Base-by-base conservation (phyloP, 2,113 vertebrate species). In the Ammodramus savannarum region DNA sequence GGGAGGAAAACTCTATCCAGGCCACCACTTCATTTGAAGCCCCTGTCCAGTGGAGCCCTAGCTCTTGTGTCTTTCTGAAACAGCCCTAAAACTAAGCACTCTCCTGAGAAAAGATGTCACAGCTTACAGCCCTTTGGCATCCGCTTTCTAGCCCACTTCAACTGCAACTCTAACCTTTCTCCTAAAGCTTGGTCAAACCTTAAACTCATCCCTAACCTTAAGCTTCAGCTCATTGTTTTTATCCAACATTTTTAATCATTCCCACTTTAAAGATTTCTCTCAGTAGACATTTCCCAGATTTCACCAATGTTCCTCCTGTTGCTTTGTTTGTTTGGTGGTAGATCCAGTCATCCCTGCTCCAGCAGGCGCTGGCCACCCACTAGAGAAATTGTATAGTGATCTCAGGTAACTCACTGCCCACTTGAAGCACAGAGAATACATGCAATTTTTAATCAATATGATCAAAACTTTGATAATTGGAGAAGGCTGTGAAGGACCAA, bases 241-340 rank as follows among this genome's bases (percentile, higher is more conserved):
- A 34, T 34, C 44, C 16, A 76, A 23, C 5, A 43, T 2, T 23
- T 34, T 20, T 38, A 49, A 1, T 29, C 20, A 29, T 22, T 14
- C 27, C 3, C 17, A 29, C 10, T 52, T 84, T 25, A 44, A 62
- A 75, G 32, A n/a, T 48, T 48, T 92, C 17, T 48, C 20, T 29
- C 1, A 4, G 36, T 4, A 58, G 48, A 34, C 8, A 23, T 49
- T 57, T 22, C 49, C 23, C 25, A 71, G 16, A 21, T 22, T 48
- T 58, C 57, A 61, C 21, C 31, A 34, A 32, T 27, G 9, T 11
- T 83, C 5, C 15, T 63, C 5, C 10, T 54, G 19, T 3, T 49
- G 12, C 13, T 67, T 36, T 67, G 10, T 80, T 62, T 54, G 7
- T 58, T 10, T 0, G 0, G 12, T 49, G 25, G 9, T 39, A 41